Conservation (phyloP, 1,140 invertebrate species). For the Oncopeltus fasciatus region DNA sequence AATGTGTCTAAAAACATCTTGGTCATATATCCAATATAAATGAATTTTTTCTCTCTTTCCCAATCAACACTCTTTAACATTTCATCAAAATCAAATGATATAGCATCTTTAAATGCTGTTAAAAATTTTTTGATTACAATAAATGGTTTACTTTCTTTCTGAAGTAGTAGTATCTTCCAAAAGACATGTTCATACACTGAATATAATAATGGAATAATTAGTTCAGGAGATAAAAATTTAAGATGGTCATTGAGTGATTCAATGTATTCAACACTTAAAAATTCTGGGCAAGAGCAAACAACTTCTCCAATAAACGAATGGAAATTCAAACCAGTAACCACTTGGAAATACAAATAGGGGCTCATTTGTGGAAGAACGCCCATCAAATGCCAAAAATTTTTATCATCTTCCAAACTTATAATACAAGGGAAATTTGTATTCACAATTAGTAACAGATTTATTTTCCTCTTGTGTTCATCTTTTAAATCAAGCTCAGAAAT, state of each 20-base stretch:
- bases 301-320: neutral
- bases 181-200: neutral
- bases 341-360: conserved; percentile 2
- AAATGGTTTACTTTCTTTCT: neutral
- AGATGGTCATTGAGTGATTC: neutral
- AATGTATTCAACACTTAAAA: neutral
- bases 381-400: conserved; percentile 10
- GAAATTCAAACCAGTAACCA: neutral
- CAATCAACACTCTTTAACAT: neutral
- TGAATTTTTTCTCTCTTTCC: neutral
- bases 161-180: neutral
- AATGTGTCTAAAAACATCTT: neutral
- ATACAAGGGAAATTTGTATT: conserved; percentile 9
- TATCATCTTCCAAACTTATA: neutral
- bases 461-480: neutral
- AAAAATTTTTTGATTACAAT: conserved; percentile 6
- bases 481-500: conserved; percentile 2
- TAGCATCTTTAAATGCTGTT: conserved; percentile 1
- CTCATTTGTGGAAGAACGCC: conserved; percentile 3
- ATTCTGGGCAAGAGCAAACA: conserved; percentile 1
- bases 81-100: neutral
- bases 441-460: neutral
- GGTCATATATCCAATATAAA: neutral
- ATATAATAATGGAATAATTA: neutral
- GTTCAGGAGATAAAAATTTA: neutral